Evolutionary conservation across 2,888 invertebrate species (phyloP).

Genomic region (Tetramorium bicarinatum): DNA sequence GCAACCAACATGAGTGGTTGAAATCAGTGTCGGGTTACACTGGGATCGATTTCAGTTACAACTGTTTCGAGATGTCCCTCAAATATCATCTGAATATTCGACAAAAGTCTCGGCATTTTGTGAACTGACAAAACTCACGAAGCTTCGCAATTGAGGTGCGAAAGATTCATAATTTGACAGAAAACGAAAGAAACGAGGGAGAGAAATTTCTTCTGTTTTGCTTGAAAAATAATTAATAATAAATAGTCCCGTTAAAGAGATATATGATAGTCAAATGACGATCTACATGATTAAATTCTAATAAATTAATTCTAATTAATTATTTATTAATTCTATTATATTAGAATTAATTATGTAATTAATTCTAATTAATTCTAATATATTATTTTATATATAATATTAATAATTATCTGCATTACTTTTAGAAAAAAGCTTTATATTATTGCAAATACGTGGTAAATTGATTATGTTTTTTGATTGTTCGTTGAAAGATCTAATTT

Average conservation of each 20-base stretch:
- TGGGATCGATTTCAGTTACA: neutral
- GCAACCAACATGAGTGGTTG: conserved; percentile 26
- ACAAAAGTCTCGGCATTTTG: neutral
- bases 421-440: too few species aligned
- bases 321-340: too few species aligned
- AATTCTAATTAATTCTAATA: too few species aligned
- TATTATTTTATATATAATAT: too few species aligned
- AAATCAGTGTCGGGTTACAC: conserved; percentile 23
- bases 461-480: too few species aligned
- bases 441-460: too few species aligned
- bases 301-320: too few species aligned
- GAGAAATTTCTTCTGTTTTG: neutral
- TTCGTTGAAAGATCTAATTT: too few species aligned
- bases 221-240: neutral
- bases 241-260: neutral
- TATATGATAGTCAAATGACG: too few species aligned
- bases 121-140: neutral
- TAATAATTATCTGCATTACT: too few species aligned
- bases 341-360: too few species aligned
- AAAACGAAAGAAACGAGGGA: neutral
- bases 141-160: neutral
- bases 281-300: too few species aligned
- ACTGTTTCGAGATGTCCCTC: neutral
- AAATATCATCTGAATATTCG: neutral
- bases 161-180: neutral